phyloP scores from a whole-genome alignment of 2,113 vertebrate genomes.

The Vidua macroura region DNA sequence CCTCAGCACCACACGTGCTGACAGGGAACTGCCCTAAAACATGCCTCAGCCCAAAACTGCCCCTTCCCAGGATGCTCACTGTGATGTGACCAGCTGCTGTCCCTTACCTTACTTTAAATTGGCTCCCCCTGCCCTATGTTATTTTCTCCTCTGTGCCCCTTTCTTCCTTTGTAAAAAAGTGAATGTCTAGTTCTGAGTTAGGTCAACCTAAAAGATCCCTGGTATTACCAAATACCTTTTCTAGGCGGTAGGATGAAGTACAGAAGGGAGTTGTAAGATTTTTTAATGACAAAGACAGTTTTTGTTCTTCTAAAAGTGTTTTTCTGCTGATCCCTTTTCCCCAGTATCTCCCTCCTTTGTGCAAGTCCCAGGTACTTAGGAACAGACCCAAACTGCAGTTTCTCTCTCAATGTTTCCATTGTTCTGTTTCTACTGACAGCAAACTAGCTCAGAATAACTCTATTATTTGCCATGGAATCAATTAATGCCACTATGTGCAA shows the following conservation, averaged over 20 bases:
- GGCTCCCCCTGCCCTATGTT: fast-evolving
- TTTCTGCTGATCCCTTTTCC: background rate
- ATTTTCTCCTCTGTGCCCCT: background rate
- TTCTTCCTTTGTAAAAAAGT: background rate
- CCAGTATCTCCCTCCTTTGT: fast-evolving
- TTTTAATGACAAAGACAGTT: background rate
- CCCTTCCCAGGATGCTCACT: fast-evolving
- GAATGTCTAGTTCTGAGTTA: background rate
- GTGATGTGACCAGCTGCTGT: background rate
- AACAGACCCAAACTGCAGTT: background rate
- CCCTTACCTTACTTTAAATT: background rate
- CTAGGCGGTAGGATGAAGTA: background rate
- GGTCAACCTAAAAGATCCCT: fast-evolving
- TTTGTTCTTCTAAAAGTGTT: background rate
- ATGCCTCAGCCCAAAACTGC: background rate
- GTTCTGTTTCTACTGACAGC: background rate
- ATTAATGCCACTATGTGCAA: background rate
- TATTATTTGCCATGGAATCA: background rate
- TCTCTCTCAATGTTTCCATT: background rate
- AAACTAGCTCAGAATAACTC: background rate
- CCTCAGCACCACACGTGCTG: background rate
- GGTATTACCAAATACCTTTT: background rate
- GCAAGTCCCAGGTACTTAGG: background rate
- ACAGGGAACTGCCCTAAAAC: background rate
- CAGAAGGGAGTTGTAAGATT: background rate